Evolutionary conservation across 2,888 invertebrate genomes (phyloP).

Genomic region (Yponomeuta malinellus): DNA sequence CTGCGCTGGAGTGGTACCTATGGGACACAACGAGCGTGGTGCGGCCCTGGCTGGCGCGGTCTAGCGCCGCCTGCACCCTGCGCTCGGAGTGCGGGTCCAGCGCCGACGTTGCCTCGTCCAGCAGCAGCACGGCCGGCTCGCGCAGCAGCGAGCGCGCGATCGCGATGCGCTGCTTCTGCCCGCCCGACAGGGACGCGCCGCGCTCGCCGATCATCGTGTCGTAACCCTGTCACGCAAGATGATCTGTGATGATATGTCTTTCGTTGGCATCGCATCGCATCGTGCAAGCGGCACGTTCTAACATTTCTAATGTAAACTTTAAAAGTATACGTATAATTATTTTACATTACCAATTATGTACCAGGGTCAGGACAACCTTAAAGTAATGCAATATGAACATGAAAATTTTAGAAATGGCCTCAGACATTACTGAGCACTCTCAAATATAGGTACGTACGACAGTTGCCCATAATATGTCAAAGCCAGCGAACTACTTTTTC

Average conservation of each 20-base stretch:
- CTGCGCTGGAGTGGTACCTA: slow-evolving; percentile 38
- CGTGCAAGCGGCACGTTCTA: too few relatives aligned
- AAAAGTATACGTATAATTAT: too few relatives aligned
- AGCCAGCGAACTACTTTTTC: too few relatives aligned
- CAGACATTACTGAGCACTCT: too few relatives aligned
- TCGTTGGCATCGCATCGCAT: too few relatives aligned
- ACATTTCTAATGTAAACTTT: too few relatives aligned
- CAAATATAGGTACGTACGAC: too few relatives aligned
- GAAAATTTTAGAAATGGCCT: too few relatives aligned
- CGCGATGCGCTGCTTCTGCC: slow-evolving; percentile 89
- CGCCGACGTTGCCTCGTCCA: slow-evolving; percentile 91
- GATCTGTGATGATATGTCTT: background rate
- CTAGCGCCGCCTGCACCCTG: slow-evolving; percentile 86
- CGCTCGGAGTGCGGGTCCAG: slow-evolving; percentile 87
- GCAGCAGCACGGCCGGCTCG: slow-evolving; percentile 82
- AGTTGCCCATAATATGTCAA: too few relatives aligned
- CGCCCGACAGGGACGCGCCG: slow-evolving; percentile 87
- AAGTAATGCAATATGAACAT: too few relatives aligned
- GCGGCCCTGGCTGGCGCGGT: slow-evolving; percentile 81
- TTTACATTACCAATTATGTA: too few relatives aligned
- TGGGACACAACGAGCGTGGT: slow-evolving; percentile 86
- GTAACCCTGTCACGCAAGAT: slow-evolving; percentile 71
- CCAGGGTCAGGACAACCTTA: too few relatives aligned
- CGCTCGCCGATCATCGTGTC: slow-evolving; percentile 87
- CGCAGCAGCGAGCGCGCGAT: slow-evolving; percentile 87